Base-by-base conservation (phyloP, 2,888 invertebrate genomes). In the Drosophila parthenogenetica region DNA sequence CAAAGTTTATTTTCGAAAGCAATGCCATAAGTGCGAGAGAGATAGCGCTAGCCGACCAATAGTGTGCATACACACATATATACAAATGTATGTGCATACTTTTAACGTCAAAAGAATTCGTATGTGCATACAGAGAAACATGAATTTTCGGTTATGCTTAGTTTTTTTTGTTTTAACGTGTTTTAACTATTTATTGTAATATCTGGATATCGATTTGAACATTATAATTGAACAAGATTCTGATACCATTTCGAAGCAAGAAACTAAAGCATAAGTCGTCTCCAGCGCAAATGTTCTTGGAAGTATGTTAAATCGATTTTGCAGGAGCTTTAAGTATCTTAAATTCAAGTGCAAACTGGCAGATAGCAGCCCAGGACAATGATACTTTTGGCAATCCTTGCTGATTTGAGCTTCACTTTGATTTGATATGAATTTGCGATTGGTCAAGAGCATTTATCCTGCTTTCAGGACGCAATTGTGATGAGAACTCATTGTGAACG, bases 271-370 rank as follows among this genome's bases (percentile, higher is more conserved):
- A 3, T 3, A 0, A 45, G 3, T 45, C 8, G 7, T 8, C 8
- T 4, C 8, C 8, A 25, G 8, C 25, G 8, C 25, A 25, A 25
- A 25, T 13, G 11, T 42, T 4, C 49, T 59, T 19, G 42, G 29
- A 19, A 19, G 50, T 32, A n/a, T 45, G 46, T 51, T 45, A 60
- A 45, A 39, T 25, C 37, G 10, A 10, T 46, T 29, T 14, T 2
- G 13, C 5, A 14, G 11, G 14, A 11, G 14, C 17, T 25, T 32
- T 37, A 79, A 77, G 65, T 69, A 58, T 68, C 63, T 72, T 76
- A 76, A 80, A 76, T 79, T 77, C 76, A 77, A 65, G 69, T 58
- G n/a, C 43, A 42, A 50, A 46, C 39, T 14, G n/a, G 29, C 13
- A 39, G 2, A 16, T 16, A 35, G 32, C 14, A 17, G 35, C 13